These are phyloP conservation scores for Erpobdella octoculata DNA, from an alignment of 2,888 invertebrate species.

Conservation along the genomic window DNA sequence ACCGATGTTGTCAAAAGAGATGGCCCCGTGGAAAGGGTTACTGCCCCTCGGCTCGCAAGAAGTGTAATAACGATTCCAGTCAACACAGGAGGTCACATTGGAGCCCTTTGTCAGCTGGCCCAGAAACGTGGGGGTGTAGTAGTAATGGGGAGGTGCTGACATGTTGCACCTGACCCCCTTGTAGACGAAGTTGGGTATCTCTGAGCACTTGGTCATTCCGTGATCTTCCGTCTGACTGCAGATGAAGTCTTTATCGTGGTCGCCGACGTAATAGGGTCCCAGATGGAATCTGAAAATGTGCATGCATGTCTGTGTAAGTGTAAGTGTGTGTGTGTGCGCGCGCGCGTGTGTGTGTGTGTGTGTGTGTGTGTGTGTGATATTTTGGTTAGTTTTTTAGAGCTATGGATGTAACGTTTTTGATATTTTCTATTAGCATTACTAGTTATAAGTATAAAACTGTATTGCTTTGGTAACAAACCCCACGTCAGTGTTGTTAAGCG, in stretches of 20 bases:
- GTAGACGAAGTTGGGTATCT: constrained; percentile 57
- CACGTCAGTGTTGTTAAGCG: no score
- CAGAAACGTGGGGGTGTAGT: neutral
- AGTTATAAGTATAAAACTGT: no score
- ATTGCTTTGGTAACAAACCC: no score
- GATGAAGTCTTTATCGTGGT: constrained; percentile 69
- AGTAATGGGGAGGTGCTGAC: constrained; percentile 56
- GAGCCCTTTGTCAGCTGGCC: constrained; percentile 56
- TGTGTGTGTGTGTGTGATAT: no score
- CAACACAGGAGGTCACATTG: constrained; percentile 68
- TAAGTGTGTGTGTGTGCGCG: neutral
- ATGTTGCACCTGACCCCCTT: constrained; percentile 71
- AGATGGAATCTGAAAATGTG: constrained; percentile 8
- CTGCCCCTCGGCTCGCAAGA: constrained; percentile 81
- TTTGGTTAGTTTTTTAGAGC: no score
- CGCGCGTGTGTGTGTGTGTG: neutral
- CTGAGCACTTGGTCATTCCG: constrained; percentile 73
- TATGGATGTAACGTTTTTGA: neutral
- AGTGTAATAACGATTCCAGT: constrained; percentile 98
- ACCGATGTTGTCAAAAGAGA: constrained; percentile 98
- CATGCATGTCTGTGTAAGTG: neutral
- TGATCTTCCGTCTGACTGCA: constrained; percentile 85
- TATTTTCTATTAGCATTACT: no score
- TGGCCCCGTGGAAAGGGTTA: constrained; percentile 97
- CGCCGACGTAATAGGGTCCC: constrained; percentile 15